A percentile compares a stretch with the other conserved stretches of the same genome.
These are phyloP conservation scores for Axinella damicornis DNA, from an alignment of 37 sponge, comb jelly and placozoan genomes.

Conservation along the genomic window DNA sequence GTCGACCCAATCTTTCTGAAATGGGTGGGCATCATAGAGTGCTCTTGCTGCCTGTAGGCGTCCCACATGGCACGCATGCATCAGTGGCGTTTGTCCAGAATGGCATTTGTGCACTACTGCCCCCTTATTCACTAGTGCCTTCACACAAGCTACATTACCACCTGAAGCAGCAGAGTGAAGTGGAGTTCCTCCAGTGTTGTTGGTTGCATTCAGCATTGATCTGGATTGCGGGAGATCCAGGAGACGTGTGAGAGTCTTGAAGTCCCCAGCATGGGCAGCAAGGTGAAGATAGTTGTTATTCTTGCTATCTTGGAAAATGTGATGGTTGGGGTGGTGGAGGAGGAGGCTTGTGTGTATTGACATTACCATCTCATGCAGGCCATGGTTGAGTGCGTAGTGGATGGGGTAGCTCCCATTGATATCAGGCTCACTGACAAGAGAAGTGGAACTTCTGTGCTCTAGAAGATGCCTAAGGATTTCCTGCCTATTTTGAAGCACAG, in stretches of 20 bases:
- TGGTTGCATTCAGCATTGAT: conserved; percentile 66
- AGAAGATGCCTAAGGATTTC: conserved; percentile 28
- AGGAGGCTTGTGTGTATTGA: neutral
- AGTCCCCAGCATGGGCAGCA: conserved; percentile 54
- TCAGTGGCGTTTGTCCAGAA: conserved; percentile 70
- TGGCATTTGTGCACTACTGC: conserved; percentile 69
- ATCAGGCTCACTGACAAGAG: conserved; percentile 21
- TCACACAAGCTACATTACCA: conserved; percentile 44
- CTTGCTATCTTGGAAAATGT: conserved; percentile 23
- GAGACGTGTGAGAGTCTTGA: conserved; percentile 22
- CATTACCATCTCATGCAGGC: conserved; percentile 17
- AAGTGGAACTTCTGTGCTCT: neutral
- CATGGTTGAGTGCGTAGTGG: conserved; percentile 41
- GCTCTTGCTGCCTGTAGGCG: conserved; percentile 44
- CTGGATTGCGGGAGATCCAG: neutral
- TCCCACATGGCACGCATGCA: conserved; percentile 62
- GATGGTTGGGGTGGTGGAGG: neutral
- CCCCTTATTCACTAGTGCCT: conserved; percentile 75
- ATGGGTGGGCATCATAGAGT: conserved; percentile 59
- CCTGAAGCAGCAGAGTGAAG: conserved; percentile 69
- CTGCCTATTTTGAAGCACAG: conserved; percentile 24
- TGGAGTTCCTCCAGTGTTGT: conserved; percentile 63
- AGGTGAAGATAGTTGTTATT: conserved; percentile 70
- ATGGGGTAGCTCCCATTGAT: conserved; percentile 31
- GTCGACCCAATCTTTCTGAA: conserved; percentile 61